These are phyloP conservation scores for Sturnus vulgaris DNA, from an alignment of 2,113 vertebrate species.

Conservation along the genomic window DNA sequence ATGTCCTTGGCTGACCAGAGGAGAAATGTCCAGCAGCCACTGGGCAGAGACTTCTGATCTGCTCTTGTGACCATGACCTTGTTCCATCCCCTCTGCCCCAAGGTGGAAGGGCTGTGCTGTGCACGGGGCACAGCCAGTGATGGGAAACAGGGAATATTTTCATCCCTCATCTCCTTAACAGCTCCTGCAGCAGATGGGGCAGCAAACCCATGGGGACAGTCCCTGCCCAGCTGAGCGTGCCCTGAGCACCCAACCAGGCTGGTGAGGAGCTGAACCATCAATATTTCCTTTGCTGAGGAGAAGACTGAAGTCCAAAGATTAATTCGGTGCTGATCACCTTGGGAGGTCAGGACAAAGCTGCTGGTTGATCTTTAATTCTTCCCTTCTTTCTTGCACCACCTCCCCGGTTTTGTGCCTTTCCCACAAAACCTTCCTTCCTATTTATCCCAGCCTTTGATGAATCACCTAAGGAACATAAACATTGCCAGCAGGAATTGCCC, in stretches of 20 bases:
- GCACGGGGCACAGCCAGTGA: background rate
- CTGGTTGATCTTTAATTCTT: background rate
- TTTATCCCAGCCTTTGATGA: slow-evolving; percentile 19
- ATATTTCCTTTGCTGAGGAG: background rate
- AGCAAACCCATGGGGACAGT: rapidly evolving
- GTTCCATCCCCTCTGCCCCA: rapidly evolving
- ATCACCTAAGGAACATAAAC: slow-evolving; percentile 43
- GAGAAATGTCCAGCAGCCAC: background rate
- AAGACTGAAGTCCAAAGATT: background rate
- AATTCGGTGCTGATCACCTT: background rate
- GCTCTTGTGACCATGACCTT: rapidly evolving
- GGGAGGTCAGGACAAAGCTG: background rate
- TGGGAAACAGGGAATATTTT: background rate
- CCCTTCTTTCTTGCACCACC: background rate
- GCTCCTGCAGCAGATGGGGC: background rate
- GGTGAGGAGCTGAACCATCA: background rate
- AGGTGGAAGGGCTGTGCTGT: background rate
- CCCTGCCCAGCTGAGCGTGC: background rate
- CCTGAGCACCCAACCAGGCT: background rate
- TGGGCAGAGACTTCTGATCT: background rate
- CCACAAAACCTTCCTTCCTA: slow-evolving; percentile 31
- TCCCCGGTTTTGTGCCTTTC: background rate
- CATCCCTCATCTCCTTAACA: background rate
- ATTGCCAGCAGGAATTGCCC: background rate
- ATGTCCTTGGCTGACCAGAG: rapidly evolving